Base-by-base conservation (phyloP, 2,888 invertebrate species). In the Lagria hirta region DNA sequence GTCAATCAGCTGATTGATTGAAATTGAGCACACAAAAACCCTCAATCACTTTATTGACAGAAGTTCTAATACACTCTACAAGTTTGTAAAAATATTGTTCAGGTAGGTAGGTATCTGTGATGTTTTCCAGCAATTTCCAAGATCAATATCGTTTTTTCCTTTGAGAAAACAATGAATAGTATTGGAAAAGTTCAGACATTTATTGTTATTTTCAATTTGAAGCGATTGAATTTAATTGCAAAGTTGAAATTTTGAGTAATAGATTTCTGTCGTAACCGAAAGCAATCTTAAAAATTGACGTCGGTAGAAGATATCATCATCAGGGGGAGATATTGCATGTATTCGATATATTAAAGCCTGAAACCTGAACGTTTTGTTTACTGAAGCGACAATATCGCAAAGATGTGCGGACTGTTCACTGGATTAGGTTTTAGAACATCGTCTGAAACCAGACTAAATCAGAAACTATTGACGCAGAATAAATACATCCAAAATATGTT, bases 401-500 rank as follows among this genome's bases (percentile, higher is more conserved):
- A 42, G 46, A 46, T 46, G 23, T 35, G 42, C 27, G 44, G 43
- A 45, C 41, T 48, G 44, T 49, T 51, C 41, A 54, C 38, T 52
- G 56, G 55, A 59, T 55, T 57, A 54, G 49, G 44, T 57, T 54
- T 49, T 46, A 53, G 48, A 53, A 58, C 53, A 48, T 54, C 48
- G 44, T 49, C 54, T 53, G 47, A 53, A 52, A 55, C 55, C n/a
- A n/a, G 54, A 52, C 52, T 54, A 54, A 57, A 57, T 57, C 57
- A 54, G 60, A 42, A 55, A 38, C 51, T 50, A 51, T 51, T 52
- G 49, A 49, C 48, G 54, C 54, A 54, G 54, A 53, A 58, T 55
- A 57, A 56, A 57, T 52, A 59, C 54, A 49, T 59, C 52, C 51
- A 48, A 54, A 57, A 56, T 58, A 55, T 52, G 49, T 49, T 51